A percentile compares a stretch with the other conserved stretches of the same genome.
phyloP scores from a whole-genome alignment of 1,140 invertebrate genomes.

The Bombus sylvicola region DNA sequence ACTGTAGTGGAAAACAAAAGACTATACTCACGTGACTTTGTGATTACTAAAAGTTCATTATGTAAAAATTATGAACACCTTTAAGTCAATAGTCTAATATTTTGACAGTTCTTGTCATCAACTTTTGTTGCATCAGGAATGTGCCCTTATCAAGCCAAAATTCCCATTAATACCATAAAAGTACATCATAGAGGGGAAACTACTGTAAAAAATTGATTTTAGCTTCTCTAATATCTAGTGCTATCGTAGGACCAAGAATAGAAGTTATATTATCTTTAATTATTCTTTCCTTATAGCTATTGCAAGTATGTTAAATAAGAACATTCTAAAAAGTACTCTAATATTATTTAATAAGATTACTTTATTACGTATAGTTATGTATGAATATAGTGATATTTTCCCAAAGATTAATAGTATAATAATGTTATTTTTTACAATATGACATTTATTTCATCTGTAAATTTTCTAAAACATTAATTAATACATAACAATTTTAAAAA shows the following conservation, averaged over 20 bases:
- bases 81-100: constrained; percentile 37
- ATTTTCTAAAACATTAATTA: background rate
- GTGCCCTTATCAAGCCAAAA: constrained; percentile 34
- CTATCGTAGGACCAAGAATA: background rate
- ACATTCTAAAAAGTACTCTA: background rate
- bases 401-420: background rate
- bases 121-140: constrained; percentile 28
- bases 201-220: background rate
- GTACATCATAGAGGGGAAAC: constrained; percentile 15
- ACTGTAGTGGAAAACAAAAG: background rate
- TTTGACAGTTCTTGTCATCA: constrained; percentile 48
- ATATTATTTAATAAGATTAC: background rate
- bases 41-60: constrained; percentile 41
- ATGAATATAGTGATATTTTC: too few species aligned
- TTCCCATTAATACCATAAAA: constrained; percentile 39
- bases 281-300: background rate
- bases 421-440: background rate
- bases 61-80: constrained; percentile 33
- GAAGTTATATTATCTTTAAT: background rate
- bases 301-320: too few species aligned
- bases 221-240: background rate
- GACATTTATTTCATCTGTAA: background rate
- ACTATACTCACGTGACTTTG: constrained; percentile 28
- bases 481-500: too few species aligned
- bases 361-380: background rate